Percentiles rank a stretch among this genome's conserved stretches.
These are phyloP conservation scores for Leptinotarsa peninsularis DNA, from an alignment of 2,888 invertebrate species.

Conservation along the genomic window DNA sequence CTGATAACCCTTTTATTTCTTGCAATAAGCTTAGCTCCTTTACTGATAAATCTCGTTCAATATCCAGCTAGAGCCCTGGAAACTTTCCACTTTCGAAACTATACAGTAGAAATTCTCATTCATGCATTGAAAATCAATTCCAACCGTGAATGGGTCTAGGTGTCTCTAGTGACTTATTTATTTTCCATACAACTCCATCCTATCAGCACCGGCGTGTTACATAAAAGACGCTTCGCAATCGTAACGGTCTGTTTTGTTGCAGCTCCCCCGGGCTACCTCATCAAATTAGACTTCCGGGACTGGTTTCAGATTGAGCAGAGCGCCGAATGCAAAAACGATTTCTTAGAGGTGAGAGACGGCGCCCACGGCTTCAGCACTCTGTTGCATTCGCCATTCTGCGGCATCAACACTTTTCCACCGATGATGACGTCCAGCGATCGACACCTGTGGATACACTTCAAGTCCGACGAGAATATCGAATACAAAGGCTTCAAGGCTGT, in stretches of 20 bases:
- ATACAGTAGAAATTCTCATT: neutral
- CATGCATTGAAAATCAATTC: neutral
- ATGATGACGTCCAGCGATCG: constrained; percentile 79
- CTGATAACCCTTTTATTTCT: too few species aligned
- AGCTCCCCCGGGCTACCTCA: constrained; percentile 73
- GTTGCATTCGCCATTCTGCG: constrained; percentile 74
- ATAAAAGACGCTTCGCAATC: neutral
- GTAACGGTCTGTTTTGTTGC: constrained; percentile 53
- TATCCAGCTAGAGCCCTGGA: too few species aligned
- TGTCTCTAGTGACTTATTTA: neutral
- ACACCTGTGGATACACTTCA: constrained; percentile 83
- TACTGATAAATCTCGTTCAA: too few species aligned
- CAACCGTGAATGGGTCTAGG: neutral
- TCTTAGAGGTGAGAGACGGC: constrained; percentile 85
- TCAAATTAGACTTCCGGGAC: constrained; percentile 84
- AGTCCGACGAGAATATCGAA: constrained; percentile 85
- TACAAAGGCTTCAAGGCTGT: constrained; percentile 83
- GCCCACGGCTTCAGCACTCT: constrained; percentile 79
- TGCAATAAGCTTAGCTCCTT: too few species aligned
- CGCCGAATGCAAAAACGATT: constrained; percentile 82
- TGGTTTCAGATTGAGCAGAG: constrained; percentile 79
- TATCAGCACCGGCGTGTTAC: neutral
- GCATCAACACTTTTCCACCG: constrained; percentile 78
- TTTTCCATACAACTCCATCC: constrained; percentile 1
- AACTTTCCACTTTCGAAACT: neutral